phyloP scores from a whole-genome alignment of 2,888 invertebrate genomes.

The Slavum lentiscoides region DNA sequence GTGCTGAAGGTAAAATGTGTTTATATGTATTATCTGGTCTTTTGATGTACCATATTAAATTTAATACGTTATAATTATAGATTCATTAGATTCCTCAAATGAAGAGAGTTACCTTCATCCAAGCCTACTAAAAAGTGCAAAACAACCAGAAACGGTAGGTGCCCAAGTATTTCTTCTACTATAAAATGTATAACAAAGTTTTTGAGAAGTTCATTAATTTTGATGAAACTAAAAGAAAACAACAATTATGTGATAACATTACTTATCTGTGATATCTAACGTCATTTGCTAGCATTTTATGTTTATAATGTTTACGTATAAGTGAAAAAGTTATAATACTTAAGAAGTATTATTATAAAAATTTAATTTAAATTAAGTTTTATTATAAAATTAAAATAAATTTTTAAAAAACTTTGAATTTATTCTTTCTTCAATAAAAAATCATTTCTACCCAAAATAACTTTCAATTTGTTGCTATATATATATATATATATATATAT shows the following conservation, averaged over 20 bases:
- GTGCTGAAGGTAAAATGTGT: conserved; percentile 37
- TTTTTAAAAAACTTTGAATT: background rate
- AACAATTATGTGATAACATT: conserved; percentile 38
- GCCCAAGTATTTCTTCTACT: conserved; percentile 28
- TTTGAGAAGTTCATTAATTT: conserved; percentile 14
- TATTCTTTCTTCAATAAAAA: background rate
- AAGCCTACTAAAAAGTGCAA: conserved; percentile 69
- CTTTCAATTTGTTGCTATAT: background rate
- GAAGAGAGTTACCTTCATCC: conserved; percentile 80
- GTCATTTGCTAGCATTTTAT: conserved; percentile 29
- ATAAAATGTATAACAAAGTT: conserved; percentile 13
- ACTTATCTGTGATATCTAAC: conserved; percentile 39
- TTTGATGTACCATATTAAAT: background rate
- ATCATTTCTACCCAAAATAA: background rate
- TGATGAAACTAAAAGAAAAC: background rate
- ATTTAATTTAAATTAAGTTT: background rate
- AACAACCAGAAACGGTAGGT: conserved; percentile 73
- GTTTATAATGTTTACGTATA: background rate
- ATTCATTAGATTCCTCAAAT: conserved; percentile 52
- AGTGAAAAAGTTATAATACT: background rate
- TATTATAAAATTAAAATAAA: background rate
- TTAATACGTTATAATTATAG: conserved; percentile 10
- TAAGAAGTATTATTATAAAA: background rate
- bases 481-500: background rate
- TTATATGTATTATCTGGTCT: background rate